Evolutionary conservation across 2,113 vertebrate genomes (phyloP).

Genomic region (Jaculus jaculus): DNA sequence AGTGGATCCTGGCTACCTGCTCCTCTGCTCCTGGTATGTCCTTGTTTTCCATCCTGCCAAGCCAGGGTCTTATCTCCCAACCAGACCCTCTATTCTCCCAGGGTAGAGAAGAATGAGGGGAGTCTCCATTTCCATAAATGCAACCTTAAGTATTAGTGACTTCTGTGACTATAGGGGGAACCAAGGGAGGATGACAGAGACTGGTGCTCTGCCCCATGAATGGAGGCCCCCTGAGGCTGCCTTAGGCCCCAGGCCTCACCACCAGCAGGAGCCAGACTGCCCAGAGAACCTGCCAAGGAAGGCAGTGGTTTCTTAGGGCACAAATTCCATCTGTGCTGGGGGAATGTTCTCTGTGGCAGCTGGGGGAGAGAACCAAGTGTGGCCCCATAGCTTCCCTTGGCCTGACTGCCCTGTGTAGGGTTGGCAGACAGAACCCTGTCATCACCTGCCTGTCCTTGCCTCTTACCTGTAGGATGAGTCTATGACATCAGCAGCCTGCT

Average conservation of each 20-base stretch:
- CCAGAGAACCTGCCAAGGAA: not conserved
- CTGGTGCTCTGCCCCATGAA: not conserved
- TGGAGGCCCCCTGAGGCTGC: not conserved
- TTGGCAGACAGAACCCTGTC: not conserved
- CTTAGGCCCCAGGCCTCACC: not conserved
- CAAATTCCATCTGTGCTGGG: not conserved
- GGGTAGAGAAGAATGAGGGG: not conserved
- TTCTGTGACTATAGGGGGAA: not conserved
- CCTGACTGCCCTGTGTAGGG: constrained; percentile 9
- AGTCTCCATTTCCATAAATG: not conserved
- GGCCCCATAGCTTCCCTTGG: not conserved
- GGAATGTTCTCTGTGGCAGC: constrained; percentile 19
- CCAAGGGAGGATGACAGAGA: not conserved
- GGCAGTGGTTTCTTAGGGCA: not conserved
- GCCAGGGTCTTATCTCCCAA: too few relatives aligned
- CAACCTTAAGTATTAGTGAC: not conserved
- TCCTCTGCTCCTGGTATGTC: not conserved
- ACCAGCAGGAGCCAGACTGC: not conserved
- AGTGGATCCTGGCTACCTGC: rapidly evolving
- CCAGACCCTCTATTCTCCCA: not conserved
- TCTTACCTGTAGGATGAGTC: not conserved
- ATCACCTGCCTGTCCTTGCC: not conserved
- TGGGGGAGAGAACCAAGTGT: not conserved
- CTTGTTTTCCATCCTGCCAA: rapidly evolving
- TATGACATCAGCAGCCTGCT: constrained; percentile 14